These are phyloP conservation scores for Drosophila multiciliata DNA, from an alignment of 2,888 invertebrate genomes.

Conservation along the genomic window DNA sequence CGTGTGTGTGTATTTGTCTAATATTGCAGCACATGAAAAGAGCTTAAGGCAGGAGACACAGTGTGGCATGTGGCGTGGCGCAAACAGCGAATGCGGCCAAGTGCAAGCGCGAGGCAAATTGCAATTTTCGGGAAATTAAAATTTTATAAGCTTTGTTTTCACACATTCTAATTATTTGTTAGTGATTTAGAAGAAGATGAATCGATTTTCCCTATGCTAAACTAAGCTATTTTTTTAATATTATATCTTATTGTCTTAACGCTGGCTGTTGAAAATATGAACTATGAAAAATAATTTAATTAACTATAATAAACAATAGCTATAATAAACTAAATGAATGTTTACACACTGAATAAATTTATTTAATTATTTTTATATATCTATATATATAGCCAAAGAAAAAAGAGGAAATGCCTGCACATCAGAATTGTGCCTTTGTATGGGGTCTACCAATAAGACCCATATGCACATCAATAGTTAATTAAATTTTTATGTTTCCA, in stretches of 20 bases:
- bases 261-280: no score
- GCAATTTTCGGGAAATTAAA: constrained; percentile 68
- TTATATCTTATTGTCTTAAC: background rate
- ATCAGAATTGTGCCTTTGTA: background rate
- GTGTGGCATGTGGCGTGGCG: constrained; percentile 2
- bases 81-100: constrained; percentile 35
- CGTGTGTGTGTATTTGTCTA: constrained; percentile 12
- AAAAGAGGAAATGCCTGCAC: background rate
- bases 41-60: constrained; percentile 18
- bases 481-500: background rate
- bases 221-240: background rate
- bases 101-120: constrained; percentile 48
- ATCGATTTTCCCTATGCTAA: background rate
- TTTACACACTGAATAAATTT: background rate
- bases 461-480: background rate
- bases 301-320: background rate
- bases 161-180: background rate
- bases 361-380: background rate
- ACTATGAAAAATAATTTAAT: no score
- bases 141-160: constrained; percentile 48
- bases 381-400: background rate
- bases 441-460: background rate
- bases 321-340: background rate
- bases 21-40: constrained; percentile 39
- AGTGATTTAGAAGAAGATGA: background rate